phyloP scores from a whole-genome alignment of 2,113 vertebrate species.

The Struthio camelus region DNA sequence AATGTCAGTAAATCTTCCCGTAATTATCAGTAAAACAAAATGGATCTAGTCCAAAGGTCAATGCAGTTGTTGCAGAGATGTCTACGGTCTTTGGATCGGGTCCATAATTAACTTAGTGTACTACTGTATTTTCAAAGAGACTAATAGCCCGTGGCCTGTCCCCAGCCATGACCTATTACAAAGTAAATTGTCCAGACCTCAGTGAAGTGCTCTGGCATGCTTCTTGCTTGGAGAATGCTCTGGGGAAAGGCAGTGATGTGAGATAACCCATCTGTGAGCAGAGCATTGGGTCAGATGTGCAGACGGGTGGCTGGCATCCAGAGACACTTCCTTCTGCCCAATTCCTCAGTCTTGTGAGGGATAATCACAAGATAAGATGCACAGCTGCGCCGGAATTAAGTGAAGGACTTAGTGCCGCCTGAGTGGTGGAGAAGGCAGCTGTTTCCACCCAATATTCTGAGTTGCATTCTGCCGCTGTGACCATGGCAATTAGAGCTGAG shows the following conservation, averaged over 20 bases:
- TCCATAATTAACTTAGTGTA: not conserved
- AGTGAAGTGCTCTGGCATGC: not conserved
- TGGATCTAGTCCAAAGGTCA: not conserved
- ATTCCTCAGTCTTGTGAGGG: not conserved
- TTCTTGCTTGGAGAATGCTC: not conserved
- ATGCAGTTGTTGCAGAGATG: fast-evolving
- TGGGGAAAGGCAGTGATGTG: not conserved
- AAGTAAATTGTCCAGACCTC: not conserved
- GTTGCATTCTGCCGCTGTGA: not conserved
- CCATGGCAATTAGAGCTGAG: not conserved
- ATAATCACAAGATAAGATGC: too few species aligned
- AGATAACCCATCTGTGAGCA: not conserved
- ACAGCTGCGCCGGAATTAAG: not conserved
- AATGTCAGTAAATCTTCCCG: not conserved
- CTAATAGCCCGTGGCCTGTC: fast-evolving
- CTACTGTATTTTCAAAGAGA: not conserved
- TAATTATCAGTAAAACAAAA: fast-evolving
- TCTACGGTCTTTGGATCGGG: not conserved
- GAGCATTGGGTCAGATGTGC: not conserved
- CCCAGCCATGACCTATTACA: too few species aligned
- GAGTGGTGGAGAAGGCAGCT: fast-evolving
- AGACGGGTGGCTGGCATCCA: not conserved
- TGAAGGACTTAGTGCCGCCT: too few species aligned
- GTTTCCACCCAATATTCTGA: not conserved
- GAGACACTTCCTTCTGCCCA: not conserved